phyloP scores from a whole-genome alignment of 2,888 invertebrate genomes.

The Temnothorax ravouxi region DNA sequence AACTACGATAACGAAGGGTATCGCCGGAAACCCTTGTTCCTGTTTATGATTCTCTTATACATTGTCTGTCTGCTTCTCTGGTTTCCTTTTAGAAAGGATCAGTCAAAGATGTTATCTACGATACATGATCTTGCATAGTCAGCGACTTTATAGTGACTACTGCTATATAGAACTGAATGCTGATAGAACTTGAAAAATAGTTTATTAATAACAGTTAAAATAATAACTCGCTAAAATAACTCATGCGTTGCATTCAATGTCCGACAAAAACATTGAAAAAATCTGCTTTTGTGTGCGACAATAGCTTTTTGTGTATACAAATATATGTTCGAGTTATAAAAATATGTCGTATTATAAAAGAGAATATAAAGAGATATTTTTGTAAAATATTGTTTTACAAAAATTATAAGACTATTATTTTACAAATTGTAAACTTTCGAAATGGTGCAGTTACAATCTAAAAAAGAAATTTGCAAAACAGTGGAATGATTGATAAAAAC shows the following conservation, averaged over 20 bases:
- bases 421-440: background rate
- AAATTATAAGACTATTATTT: conserved; percentile 5
- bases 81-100: conserved; percentile 31
- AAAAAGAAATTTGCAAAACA: conserved; percentile 5
- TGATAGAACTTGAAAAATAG: background rate
- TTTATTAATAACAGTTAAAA: background rate
- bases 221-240: background rate
- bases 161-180: background rate
- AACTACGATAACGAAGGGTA: conserved; percentile 60
- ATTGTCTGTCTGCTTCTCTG: background rate
- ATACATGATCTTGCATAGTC: conserved; percentile 3
- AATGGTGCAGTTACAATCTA: background rate
- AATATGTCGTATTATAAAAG: background rate
- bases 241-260: background rate
- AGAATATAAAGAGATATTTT: conserved; percentile 9
- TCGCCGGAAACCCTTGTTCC: conserved; percentile 1
- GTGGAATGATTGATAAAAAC: background rate
- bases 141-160: conserved; percentile 34
- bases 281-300: background rate
- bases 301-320: background rate
- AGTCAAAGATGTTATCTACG: conserved; percentile 28
- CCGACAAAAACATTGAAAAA: background rate
- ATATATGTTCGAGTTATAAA: background rate
- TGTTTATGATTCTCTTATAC: conserved; percentile 52
- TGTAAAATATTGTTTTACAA: background rate